Evolutionary conservation across 2,113 vertebrate genomes (phyloP), one percentile per base, ranked within the genome.

Genomic region (Reinhardtius hippoglossoides): DNA sequence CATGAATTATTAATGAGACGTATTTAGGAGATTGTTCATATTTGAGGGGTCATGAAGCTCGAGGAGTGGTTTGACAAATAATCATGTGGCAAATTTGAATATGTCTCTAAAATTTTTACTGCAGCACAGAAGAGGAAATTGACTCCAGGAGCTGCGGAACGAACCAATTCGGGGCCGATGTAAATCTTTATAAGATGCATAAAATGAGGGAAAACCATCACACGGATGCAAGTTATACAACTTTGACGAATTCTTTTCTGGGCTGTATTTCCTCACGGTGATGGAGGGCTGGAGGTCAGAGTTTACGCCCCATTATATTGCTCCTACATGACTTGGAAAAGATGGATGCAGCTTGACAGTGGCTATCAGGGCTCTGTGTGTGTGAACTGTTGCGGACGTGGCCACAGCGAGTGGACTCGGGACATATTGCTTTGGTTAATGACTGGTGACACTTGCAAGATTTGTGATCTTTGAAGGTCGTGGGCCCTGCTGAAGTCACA

Each of bases 351-450:
- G 61, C 52, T 63, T 6, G 42, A 81, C 83, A 80, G 71, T 40
- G 79, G 77, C 76, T 84, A 84, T 84, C 76, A 76, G 80, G 67
- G 54, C 62, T 64, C 71, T 4, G 5, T 67, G 76, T 76, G 61
- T 82, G 76, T 65, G 75, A 82, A 63, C 74, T 73, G 76, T 74
- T 24, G 72, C 21, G 67, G 68, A 86, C 69, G 67, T 59, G 76
- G 84, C 85, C 75, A 31, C 73, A 16, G 63, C 69, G 66, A 83
- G 70, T 64, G 20, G 80, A 87, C 85, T 80, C 48, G 5, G 85
- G 89, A 91, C 91, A 90, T 91, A 92, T 91, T 87, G 89, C 89
- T 90, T 76, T 84, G 89, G 82, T 92, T 92, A 93, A 92, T 91
- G 90, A 88, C 79, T 79, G 87, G 90, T 91, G 92, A 91, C 89